Percentiles rank a stretch among this genome's conserved stretches.
Conservation (phyloP, 2,797 vertebrate genomes). For the Gymnoscopelus braueri region DNA sequence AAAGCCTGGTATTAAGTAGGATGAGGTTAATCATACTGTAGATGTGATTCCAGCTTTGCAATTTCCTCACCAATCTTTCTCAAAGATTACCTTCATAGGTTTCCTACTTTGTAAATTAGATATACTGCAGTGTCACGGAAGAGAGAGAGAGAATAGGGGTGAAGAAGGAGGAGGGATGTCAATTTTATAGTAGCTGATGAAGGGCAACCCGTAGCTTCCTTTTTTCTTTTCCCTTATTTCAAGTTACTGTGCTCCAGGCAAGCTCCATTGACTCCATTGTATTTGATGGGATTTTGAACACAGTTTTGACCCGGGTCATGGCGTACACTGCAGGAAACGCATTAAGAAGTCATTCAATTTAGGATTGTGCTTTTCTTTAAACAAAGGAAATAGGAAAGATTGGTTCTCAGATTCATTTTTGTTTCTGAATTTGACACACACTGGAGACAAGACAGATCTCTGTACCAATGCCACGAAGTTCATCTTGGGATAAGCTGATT, state of each 20-base stretch:
- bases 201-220: not conserved
- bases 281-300: conserved; percentile 19
- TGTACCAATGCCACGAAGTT: not conserved
- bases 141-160: not conserved
- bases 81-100: no score
- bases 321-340: conserved; percentile 23
- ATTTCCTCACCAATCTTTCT: no score
- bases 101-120: no score
- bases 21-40: no score
- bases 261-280: not conserved
- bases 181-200: not conserved
- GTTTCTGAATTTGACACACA: no score
- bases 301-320: conserved; percentile 47
- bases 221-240: not conserved
- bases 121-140: no score
- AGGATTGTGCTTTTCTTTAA: conserved; percentile 27
- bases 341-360: conserved; percentile 42
- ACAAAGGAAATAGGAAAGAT: conserved; percentile 25
- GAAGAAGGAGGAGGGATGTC: not conserved
- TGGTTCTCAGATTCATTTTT: not conserved
- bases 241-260: not conserved
- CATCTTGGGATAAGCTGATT: not conserved
- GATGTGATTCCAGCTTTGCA: no score
- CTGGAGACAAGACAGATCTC: not conserved
- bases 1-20: no score